Percentiles rank a stretch among this genome's conserved stretches.
These are phyloP conservation scores for Osmerus eperlanus DNA, from an alignment of 2,113 vertebrate genomes.

Conservation along the genomic window DNA sequence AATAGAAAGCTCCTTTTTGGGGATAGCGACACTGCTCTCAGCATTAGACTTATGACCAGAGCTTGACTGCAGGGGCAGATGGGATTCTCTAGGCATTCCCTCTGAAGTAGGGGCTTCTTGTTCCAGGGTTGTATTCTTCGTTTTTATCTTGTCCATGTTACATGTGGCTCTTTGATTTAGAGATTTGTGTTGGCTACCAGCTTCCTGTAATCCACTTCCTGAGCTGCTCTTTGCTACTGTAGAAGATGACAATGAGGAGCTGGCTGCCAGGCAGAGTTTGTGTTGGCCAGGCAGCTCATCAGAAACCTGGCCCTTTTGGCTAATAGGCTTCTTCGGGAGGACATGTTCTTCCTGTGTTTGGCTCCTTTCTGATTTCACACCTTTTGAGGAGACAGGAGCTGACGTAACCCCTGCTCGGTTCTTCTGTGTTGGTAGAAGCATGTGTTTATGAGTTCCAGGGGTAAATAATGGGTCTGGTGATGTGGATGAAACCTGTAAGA, in stretches of 20 bases:
- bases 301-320: conserved; percentile 11
- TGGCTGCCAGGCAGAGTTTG: conserved; percentile 14
- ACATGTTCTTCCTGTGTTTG: conserved; percentile 29
- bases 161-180: conserved; percentile 20
- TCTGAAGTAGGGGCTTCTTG: conserved; percentile 10
- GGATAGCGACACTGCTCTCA: conserved; percentile 3
- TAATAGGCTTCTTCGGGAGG: conserved; percentile 7
- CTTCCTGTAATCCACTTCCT: conserved; percentile 13
- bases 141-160: background rate
- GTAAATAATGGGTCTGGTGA: background rate
- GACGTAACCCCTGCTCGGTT: conserved; percentile 7
- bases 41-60: background rate
- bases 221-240: conserved; percentile 16
- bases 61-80: background rate
- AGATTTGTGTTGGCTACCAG: conserved; percentile 32
- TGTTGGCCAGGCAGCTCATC: conserved; percentile 32
- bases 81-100: conserved; percentile 4
- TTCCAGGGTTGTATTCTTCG: background rate
- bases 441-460: conserved; percentile 19
- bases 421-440: conserved; percentile 18
- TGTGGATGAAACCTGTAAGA: conserved; percentile 1
- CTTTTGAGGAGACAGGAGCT: conserved; percentile 18
- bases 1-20: conserved; percentile 1
- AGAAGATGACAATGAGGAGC: conserved; percentile 9
- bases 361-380: conserved; percentile 16